Conservation (phyloP, 2,113 vertebrate species). For the Loxodonta africana region DNA sequence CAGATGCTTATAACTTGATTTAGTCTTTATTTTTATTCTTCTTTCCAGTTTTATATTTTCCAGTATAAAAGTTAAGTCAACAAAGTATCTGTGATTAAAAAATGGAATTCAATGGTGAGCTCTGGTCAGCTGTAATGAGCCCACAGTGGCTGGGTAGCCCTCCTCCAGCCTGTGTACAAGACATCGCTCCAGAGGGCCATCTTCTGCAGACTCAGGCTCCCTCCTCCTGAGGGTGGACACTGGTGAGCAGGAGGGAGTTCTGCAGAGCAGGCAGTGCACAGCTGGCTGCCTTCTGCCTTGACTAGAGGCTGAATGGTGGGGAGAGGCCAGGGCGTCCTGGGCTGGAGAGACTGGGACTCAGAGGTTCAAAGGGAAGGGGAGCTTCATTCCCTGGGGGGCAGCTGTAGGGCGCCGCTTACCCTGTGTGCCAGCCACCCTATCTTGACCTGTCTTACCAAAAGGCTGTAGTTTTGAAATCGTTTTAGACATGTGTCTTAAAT, state of each 20-base stretch:
- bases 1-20: background rate
- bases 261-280: background rate
- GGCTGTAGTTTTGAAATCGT: background rate
- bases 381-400: background rate
- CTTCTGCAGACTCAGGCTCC: background rate
- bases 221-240: background rate
- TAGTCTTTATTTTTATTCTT: conserved; percentile 38
- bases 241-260: background rate
- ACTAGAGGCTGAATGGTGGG: background rate
- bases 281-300: conserved; percentile 38
- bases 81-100: background rate
- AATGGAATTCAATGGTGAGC: background rate
- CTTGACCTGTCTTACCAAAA: background rate
- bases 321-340: background rate
- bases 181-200: background rate
- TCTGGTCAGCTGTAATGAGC: background rate
- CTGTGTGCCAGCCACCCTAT: too few relatives aligned
- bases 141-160: too few relatives aligned
- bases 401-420: too few relatives aligned
- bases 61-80: conserved; percentile 47
- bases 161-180: background rate
- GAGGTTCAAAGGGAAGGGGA: background rate
- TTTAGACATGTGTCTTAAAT: background rate
- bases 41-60: conserved; percentile 26
- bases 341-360: background rate